These are phyloP conservation scores for Anthrax anthrax DNA, from an alignment of 2,888 invertebrate genomes.

Conservation along the genomic window DNA sequence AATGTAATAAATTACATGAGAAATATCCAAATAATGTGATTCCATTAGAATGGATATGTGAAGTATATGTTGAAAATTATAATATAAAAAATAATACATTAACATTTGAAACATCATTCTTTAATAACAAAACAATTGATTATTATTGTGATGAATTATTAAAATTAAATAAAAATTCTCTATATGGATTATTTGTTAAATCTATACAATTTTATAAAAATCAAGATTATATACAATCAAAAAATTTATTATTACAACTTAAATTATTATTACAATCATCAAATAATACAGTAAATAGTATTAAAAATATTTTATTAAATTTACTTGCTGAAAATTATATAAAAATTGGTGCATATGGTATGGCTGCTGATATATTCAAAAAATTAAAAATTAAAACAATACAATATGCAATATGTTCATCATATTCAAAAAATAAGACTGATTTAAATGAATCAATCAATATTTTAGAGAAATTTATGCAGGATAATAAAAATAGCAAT, in stretches of 20 bases:
- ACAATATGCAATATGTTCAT: slow-evolving; percentile 21
- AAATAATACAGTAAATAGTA: slow-evolving; percentile 33
- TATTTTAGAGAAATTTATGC: background rate
- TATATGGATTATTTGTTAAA: slow-evolving; percentile 46
- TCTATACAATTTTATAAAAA: slow-evolving; percentile 41
- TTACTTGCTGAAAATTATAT: slow-evolving; percentile 37
- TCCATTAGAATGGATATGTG: slow-evolving; percentile 48
- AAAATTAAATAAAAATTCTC: slow-evolving; percentile 42
- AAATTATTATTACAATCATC: slow-evolving; percentile 31
- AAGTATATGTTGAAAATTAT: slow-evolving; percentile 38
- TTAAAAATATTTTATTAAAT: slow-evolving; percentile 27
- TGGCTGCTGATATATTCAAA: slow-evolving; percentile 28
- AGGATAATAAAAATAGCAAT: background rate
- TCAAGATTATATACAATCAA: slow-evolving; percentile 41
- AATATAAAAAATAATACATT: slow-evolving; percentile 10
- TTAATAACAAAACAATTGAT: slow-evolving; percentile 35
- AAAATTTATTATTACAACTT: slow-evolving; percentile 35
- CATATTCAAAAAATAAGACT: slow-evolving; percentile 16
- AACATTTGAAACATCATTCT: slow-evolving; percentile 15
- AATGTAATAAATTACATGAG: slow-evolving; percentile 37
- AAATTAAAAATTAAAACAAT: slow-evolving; percentile 14
- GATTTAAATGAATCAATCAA: slow-evolving; percentile 36
- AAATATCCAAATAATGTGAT: slow-evolving; percentile 37
- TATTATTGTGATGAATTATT: slow-evolving; percentile 39
- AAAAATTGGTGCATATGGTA: slow-evolving; percentile 37